Base-by-base conservation (phyloP, 2,888 invertebrate genomes). In the Odontomyia ornata region DNA sequence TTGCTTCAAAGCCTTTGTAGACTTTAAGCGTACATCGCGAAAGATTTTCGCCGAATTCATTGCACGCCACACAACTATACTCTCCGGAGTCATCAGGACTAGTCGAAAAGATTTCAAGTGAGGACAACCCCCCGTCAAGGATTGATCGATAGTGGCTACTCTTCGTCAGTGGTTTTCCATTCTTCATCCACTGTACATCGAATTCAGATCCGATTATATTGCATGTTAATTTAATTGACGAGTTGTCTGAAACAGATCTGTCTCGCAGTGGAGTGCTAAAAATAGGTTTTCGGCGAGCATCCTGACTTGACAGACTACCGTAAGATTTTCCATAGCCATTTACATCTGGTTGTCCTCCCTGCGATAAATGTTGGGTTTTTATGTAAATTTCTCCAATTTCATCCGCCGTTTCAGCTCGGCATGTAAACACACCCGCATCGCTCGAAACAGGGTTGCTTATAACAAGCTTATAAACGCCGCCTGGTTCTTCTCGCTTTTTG, bases 251-350 rank as follows among this genome's bases (percentile, higher is more conserved):
- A 1, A 93, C 92, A 0, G 93, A 92, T 81, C 94, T 89, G 83
- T 95, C 94, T 2, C 92, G 92, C 71, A 96, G 85, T 77, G 91
- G 89, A 5, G 93, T 93, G 69, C 93, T 93, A 83, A 96, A 95
- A 75, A 91, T 87, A 0, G 96, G 95, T 84, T 92, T 92, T 81
- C 90, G 89, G 77, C 89, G 90, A 83, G 91, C 90, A 62, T 90
- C 36, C 11, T 67, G 76, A 23, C 71, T 65, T 18, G 30, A 25
- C 1, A 43, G 15, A 28, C 73, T 71, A 11, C 76, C 73, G n/a
- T 28, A 21, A 0, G 7, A 3, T 13, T 43, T 64, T 62, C 36
- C 46, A 9, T 2, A 1, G 7, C 47, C 47, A 64, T 46, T 75
- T 5, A 4, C 13, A 1, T 67, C 28, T 9, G 25, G 11, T 25